Base-by-base conservation (phyloP, 2,888 invertebrate genomes). In the Noctua pronuba region DNA sequence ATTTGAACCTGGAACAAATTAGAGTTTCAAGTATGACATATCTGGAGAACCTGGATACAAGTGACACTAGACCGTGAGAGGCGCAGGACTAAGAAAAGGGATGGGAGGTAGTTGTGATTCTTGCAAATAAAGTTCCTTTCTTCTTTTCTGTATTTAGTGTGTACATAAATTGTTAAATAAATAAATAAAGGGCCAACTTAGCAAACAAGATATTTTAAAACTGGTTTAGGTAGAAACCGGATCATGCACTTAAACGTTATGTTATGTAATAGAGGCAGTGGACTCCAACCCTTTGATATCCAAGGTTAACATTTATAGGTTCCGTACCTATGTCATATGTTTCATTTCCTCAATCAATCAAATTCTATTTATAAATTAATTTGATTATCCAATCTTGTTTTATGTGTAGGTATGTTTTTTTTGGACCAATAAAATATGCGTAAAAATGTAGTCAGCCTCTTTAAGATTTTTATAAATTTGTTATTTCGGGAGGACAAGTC, bases 1-100 rank as follows among this genome's bases (percentile, higher is more conserved):
- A 84, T 97, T 97, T 68, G 97, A 95, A 64, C 98, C 98, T 97
- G 94, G 11, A 95, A 94, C 83, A 79, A 83, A 84, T 52, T 70
- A 72, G 7, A 44, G n/a, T 68, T 46, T 41, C 13, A 65, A 55
- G 49, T 8, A 11, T 18, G n/a, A 13, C 5, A 41, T 49, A 31
- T 28, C 24, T 76, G 24, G 6, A 31, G 38, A 73, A 24, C 31
- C 52, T 55, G 58, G 28, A 28, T 28, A 58, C 69, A 24, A 41
- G 35, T 72, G n/a, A 28, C n/a, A n/a, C n/a, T 46, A 1, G 35
- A n/a, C 6, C 8, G 4, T 16, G 24, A n/a, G 13, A 41, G 11
- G 10, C 21, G 46, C 35, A 71, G 13, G 24, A 18, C 24, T 18
- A 70, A 18, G 24, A 31, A 31, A 41, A 72, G 10, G 18, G 11